Evolutionary conservation across 1,140 invertebrate species (phyloP), one percentile per base, ranked within the genome.

Genomic region (Dufourea novaeangliae): DNA sequence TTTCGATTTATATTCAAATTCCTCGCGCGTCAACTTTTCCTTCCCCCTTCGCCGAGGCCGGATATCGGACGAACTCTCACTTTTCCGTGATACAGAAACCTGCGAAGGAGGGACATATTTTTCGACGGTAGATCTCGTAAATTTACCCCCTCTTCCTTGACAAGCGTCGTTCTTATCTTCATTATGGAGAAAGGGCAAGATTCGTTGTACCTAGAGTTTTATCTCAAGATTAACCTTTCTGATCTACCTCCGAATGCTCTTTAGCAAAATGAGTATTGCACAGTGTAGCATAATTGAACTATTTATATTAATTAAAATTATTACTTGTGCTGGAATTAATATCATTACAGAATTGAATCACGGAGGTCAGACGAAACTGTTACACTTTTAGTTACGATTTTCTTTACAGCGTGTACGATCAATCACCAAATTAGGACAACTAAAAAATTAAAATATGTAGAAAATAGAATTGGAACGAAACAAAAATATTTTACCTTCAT

Each of bases 1-100:
- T 75, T 75, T 75, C 72, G 72, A 75, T 75, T 75, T 75, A 75
- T 75, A 75, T 75, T 75, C 72, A 75, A 75, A 75, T 75, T 75
- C 52, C 52, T 41, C 50, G 25, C 59, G 32, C 70, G 61, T 62
- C 64, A 67, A 74, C 72, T 67, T 67, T 52, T 39, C 37, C 72
- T 52, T 27, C 25, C 14, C 52, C 37, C 72, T 52, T 27, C 25
- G 20, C 52, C 27, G 52, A 37, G 27, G 39, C 62, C 69, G 57
- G 69, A 72, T 72, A 74, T 74, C 46, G 62, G 72, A 14, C 62
- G 25, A 67, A 57, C 63, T 75, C 63, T 75, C 72, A 59, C 72
- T 75, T 75, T 75, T 46, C 52, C 22, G 20, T 62, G 71, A 64
- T 46, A 71, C 56, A 34, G 41, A 44, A 44, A 59, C 59, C 61